phyloP scores from a whole-genome alignment of 2,888 invertebrate species.

The Coecobrya sp. region DNA sequence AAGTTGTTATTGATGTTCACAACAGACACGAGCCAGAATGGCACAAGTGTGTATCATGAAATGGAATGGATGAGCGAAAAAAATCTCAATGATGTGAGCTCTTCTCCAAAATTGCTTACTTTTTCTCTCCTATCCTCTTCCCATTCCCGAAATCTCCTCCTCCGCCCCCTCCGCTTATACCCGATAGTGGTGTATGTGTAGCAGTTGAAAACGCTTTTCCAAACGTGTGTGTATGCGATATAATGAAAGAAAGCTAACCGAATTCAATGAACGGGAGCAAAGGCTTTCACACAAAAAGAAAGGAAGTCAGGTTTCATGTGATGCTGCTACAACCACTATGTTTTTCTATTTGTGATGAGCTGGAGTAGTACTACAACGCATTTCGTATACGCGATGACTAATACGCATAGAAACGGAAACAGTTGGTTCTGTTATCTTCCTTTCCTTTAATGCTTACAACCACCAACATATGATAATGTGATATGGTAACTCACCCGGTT shows the following conservation, averaged over 20 bases:
- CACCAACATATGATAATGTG: neutral
- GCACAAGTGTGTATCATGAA: neutral
- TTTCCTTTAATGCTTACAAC: neutral
- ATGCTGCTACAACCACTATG: neutral
- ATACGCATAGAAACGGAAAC: neutral
- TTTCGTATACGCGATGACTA: neutral
- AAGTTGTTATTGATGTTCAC: neutral
- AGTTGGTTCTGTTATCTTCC: neutral
- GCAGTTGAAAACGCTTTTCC: neutral
- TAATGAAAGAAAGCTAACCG: neutral
- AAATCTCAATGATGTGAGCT: neutral
- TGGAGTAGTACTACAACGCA: too few species aligned
- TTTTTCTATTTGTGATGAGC: too few species aligned
- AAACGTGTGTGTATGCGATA: neutral
- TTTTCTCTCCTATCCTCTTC: constrained; percentile 33
- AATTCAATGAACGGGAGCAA: neutral
- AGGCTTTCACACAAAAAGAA: neutral
- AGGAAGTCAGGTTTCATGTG: neutral
- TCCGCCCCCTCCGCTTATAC: constrained; percentile 62
- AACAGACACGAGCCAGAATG: neutral
- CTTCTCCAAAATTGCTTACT: constrained; percentile 3
- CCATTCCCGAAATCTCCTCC: constrained; percentile 47
- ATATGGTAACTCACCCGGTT: neutral
- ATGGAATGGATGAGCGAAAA: neutral
- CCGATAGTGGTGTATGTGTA: constrained; percentile 39